Base-by-base conservation (phyloP, 2,888 invertebrate species). In the Dioctria linearis region DNA sequence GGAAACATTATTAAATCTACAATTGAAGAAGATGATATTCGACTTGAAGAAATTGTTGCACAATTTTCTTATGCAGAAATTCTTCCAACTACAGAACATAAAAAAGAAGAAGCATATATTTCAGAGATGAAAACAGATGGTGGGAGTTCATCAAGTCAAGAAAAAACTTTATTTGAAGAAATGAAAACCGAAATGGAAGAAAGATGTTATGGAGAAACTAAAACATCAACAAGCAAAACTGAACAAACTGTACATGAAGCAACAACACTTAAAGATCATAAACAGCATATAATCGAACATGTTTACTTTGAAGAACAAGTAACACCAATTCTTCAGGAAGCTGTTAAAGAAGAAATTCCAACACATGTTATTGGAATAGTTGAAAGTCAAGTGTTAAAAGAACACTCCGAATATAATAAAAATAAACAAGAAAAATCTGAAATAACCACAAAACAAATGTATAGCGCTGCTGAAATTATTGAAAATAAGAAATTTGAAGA, bases 381-480 rank as follows among this genome's bases (percentile, higher is more conserved):
- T 59, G 81, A 81, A 39, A 82, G 81, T 51, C 80, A 83, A 78
- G 81, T 82, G 11, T 65, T 69, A 37, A 79, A 82, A 80, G 80
- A 82, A 25, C 67, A 83, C 4, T 11, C 6, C 5, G 79, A 83
- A 71, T 25, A 25, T 25, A n/a, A 80, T 39, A 71, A 83, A 83
- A 59, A 61, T 6, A 8, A 51, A n/a, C 11, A 63, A 51, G 76
- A 80, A 81, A 80, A 79, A 82, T 40, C 81, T 79, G 51, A 81
- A 80, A 81, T 84, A 80, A 80, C 81, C 6, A 83, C 83, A 59
- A 82, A 84, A 66, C 65, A 73, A 43, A n/a, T 63, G n/a, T 54
- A 83, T 82, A 40, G 83, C 82, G 39, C 84, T 84, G 39, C 84
- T 84, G 63, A 84, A 84, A 80, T 82, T 79, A 5, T 75, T 67